Conservation (phyloP, 2,113 vertebrate genomes). For the Atherinomorus stipes region DNA sequence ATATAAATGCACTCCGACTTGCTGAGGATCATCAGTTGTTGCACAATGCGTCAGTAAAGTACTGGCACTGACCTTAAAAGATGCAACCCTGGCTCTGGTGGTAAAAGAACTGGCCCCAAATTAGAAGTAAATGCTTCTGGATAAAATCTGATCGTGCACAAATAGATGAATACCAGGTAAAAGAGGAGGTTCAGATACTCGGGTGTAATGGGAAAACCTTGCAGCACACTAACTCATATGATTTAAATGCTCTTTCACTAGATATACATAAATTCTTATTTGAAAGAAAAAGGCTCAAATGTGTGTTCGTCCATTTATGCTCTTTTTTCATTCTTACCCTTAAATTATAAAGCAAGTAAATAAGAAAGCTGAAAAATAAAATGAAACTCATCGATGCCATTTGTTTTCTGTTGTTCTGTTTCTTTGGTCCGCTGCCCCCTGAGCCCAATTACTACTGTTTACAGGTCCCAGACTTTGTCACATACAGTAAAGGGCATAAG, state of each 20-base stretch:
- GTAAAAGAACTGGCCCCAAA: not conserved
- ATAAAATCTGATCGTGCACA: slow-evolving; percentile 24
- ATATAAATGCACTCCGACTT: too few species aligned
- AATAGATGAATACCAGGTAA: not conserved
- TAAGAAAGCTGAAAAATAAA: slow-evolving; percentile 14
- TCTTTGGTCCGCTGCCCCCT: slow-evolving; percentile 49
- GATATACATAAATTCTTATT: slow-evolving; percentile 2
- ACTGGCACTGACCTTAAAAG: not conserved
- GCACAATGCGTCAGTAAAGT: slow-evolving; percentile 13
- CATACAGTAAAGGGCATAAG: slow-evolving; percentile 49
- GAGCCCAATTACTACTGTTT: slow-evolving; percentile 77
- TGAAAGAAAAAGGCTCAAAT: not conserved
- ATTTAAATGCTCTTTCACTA: not conserved
- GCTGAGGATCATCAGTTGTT: not conserved
- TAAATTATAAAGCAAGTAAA: slow-evolving; percentile 29
- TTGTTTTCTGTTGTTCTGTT: slow-evolving; percentile 5
- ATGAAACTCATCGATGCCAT: slow-evolving; percentile 29
- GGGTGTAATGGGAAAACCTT: not conserved
- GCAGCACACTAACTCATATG: not conserved
- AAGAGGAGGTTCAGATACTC: not conserved
- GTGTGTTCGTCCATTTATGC: not conserved
- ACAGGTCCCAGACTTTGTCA: slow-evolving; percentile 55
- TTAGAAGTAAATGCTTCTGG: slow-evolving; percentile 40
- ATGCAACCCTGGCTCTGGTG: not conserved
- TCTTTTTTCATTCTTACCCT: not conserved